phyloP scores from a whole-genome alignment of 2,797 vertebrate species.

The Podarcis lilfordi region DNA sequence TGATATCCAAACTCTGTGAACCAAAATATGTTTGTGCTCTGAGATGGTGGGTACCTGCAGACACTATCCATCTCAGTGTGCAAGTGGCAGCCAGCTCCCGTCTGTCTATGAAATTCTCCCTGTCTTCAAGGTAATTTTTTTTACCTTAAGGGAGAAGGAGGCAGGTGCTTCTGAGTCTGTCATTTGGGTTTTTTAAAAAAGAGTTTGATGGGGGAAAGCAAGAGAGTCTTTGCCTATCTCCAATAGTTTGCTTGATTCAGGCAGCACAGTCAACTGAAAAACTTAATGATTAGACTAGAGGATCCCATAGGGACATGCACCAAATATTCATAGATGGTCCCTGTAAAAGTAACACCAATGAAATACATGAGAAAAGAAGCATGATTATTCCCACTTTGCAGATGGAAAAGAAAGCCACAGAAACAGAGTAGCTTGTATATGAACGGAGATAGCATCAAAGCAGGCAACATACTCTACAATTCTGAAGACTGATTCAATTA shows the following conservation, averaged over 20 bases:
- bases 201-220: neutral
- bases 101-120: neutral
- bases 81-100: neutral
- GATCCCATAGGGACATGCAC: no score
- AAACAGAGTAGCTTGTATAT: constrained; percentile 16
- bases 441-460: neutral
- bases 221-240: no score
- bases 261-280: neutral
- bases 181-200: no score
- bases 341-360: neutral
- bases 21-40: neutral
- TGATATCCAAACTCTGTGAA: neutral
- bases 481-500: neutral
- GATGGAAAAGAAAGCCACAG: constrained; percentile 36
- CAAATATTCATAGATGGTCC: neutral
- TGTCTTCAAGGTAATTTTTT: neutral
- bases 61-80: neutral
- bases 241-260: neutral
- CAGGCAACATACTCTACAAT: neutral
- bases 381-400: neutral
- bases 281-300: neutral
- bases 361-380: neutral
- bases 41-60: neutral
- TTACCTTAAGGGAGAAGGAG: neutral
- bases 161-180: neutral